Evolutionary conservation across 1,140 invertebrate species (phyloP).

Genomic region (Diachasma alloeum): DNA sequence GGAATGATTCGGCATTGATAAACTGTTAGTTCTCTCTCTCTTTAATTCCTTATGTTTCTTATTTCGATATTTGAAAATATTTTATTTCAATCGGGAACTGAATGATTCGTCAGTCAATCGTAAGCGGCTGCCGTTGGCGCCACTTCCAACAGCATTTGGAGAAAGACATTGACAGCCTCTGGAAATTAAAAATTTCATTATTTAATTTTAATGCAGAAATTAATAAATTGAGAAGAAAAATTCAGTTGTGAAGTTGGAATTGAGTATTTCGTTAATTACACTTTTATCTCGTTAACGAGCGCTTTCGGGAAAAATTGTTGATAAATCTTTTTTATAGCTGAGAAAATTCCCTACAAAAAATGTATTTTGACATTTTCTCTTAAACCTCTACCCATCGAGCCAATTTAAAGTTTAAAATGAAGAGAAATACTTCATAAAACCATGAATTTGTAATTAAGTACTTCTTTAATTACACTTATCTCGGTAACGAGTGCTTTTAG

Average conservation of each 20-base stretch:
- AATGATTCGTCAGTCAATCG: slow-evolving; percentile 64
- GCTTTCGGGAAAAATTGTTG: too few relatives aligned
- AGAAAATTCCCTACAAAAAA: too few relatives aligned
- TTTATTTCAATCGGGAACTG: not conserved
- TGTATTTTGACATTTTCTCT: too few relatives aligned
- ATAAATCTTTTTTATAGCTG: too few relatives aligned
- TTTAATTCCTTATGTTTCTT: slow-evolving; percentile 41
- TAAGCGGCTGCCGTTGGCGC: slow-evolving; percentile 85
- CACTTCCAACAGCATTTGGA: slow-evolving; percentile 90
- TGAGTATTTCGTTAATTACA: not conserved
- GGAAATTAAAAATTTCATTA: slow-evolving; percentile 54
- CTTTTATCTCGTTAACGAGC: too few relatives aligned
- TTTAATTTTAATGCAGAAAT: not conserved
- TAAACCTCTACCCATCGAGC: too few relatives aligned
- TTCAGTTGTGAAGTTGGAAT: not conserved
- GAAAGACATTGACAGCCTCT: slow-evolving; percentile 90
- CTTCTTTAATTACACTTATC: too few relatives aligned
- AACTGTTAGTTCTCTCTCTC: slow-evolving; percentile 34
- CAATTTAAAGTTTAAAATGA: too few relatives aligned
- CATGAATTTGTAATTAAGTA: not conserved
- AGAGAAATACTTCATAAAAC: too few relatives aligned
- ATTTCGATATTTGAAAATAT: slow-evolving; percentile 30
- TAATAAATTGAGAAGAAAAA: not conserved
- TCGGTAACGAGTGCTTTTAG: too few relatives aligned
- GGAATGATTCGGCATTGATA: slow-evolving; percentile 52